Base-by-base conservation (phyloP, 2,113 vertebrate species). In the Anguilla japonica region DNA sequence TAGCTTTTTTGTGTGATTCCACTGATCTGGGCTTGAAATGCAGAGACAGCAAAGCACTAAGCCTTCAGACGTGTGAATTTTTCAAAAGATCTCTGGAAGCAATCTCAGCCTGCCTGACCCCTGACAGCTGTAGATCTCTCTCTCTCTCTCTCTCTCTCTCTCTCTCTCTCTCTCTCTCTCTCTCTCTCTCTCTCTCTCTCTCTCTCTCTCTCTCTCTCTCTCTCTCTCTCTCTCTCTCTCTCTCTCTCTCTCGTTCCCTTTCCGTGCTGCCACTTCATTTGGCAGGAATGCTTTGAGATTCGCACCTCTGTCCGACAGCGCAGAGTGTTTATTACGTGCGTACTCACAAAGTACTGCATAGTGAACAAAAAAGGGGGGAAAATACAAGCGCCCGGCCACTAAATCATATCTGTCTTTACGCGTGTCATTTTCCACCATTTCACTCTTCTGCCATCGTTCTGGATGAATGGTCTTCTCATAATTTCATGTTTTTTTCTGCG, bases 1-100 rank as follows among this genome's bases (percentile, higher is more conserved):
- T 88, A 95, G 92, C 39, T 78, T 67, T 86, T 75, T 95, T 96
- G 94, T 96, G 96, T 96, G 96, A 96, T 96, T 96, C 95, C 94
- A 96, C 97, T 97, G 96, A 98, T 97, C 97, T 97, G 96, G 97
- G 96, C 96, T 96, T 97, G 97, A 97, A 98, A 98, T 97, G 97
- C 96, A 95, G 96, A 96, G 94, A 92, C 96, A 96, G 96, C 92
- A 97, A 96, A 97, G 95, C 96, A 94, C 96, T 97, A 98, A 98
- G 97, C 97, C 97, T 97, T 97, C 97, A 98, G 97, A 97, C 96
- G 96, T 97, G 96, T 97, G 96, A 97, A 97, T 97, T 98, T 98
- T 97, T 97, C 97, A 97, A 97, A 98, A 97, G 97, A 97, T 97
- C 97, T 97, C 97, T 95, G 96, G 97, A 97, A 97, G 97, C 98